A percentile compares a stretch with the other conserved stretches of the same genome.
These are phyloP conservation scores for Laterallus jamaicensis DNA, from an alignment of 2,113 vertebrate species.

Conservation along the genomic window DNA sequence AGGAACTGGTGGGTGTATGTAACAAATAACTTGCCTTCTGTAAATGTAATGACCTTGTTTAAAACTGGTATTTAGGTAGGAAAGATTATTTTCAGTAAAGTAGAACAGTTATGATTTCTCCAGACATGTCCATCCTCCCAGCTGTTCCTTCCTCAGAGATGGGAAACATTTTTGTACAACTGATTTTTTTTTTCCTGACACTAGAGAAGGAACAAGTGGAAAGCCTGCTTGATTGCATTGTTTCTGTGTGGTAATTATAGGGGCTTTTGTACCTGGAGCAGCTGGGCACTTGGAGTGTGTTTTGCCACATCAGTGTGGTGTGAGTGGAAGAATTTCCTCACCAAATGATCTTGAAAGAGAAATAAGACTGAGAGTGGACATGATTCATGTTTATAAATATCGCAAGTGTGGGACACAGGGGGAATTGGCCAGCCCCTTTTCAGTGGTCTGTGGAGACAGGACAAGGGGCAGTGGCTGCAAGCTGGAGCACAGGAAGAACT, in stretches of 20 bases:
- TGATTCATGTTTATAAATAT: too few relatives aligned
- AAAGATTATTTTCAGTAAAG: neutral
- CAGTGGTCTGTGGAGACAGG: too few relatives aligned
- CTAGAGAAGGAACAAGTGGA: neutral
- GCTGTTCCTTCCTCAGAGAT: neutral
- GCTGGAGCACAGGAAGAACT: too few relatives aligned
- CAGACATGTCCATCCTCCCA: neutral
- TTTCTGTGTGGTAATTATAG: neutral
- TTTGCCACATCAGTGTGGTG: neutral
- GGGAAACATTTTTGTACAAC: neutral
- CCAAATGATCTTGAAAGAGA: neutral
- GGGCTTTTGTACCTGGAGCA: neutral
- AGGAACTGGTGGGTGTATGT: neutral
- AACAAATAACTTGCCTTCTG: neutral
- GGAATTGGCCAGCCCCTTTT: too few relatives aligned
- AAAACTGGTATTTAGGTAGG: neutral
- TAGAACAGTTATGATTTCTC: neutral
- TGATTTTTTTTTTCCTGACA: neutral
- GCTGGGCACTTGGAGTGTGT: neutral
- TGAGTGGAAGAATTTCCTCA: neutral
- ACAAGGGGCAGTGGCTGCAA: too few relatives aligned
- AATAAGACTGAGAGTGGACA: too few relatives aligned
- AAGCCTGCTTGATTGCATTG: neutral
- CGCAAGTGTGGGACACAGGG: too few relatives aligned
- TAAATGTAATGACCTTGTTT: neutral